Conservation (phyloP, 1,140 invertebrate genomes). For the Agrypnia vestita region DNA sequence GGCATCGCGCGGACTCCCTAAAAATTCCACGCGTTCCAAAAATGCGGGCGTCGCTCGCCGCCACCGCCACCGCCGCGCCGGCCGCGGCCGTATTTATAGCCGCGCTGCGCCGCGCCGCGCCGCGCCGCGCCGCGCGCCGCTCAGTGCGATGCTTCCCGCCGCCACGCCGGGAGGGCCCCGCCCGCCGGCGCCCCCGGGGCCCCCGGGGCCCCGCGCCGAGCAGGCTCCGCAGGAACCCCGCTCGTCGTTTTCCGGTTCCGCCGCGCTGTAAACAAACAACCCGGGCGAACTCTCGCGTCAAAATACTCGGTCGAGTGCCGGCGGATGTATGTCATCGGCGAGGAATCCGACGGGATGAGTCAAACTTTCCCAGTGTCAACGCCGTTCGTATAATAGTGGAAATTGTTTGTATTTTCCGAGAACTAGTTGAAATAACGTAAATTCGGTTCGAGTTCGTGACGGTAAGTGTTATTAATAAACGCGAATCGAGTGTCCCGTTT, state of each 20-base stretch:
- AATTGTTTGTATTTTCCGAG: neutral
- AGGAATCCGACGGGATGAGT: slow-evolving; percentile 7
- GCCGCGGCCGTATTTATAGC: slow-evolving; percentile 31
- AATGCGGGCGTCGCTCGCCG: slow-evolving; percentile 17
- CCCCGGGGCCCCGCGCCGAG: neutral
- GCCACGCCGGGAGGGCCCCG: slow-evolving; percentile 6
- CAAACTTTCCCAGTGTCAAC: slow-evolving; percentile 4
- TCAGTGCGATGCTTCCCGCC: neutral
- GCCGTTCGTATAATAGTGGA: neutral
- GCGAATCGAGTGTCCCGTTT: too few relatives aligned
- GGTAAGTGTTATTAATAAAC: too few relatives aligned
- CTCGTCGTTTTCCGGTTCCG: neutral
- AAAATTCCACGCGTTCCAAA: slow-evolving; percentile 32
- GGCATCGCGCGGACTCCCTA: neutral
- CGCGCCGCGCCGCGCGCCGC: neutral
- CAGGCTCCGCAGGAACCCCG: neutral
- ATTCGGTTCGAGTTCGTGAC: too few relatives aligned
- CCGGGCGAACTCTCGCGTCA: slow-evolving; percentile 5
- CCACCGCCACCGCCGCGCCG: neutral
- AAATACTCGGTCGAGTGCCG: slow-evolving; percentile 24
- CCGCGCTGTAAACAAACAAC: slow-evolving; percentile 50
- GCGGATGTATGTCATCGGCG: slow-evolving; percentile 9
- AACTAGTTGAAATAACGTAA: neutral
- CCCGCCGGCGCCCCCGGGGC: slow-evolving; percentile 3
- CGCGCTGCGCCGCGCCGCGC: slow-evolving; percentile 19